Percentiles rank a stretch among this genome's conserved stretches.
phyloP scores from a whole-genome alignment of 1,140 invertebrate species.

The Magallana gigas region DNA sequence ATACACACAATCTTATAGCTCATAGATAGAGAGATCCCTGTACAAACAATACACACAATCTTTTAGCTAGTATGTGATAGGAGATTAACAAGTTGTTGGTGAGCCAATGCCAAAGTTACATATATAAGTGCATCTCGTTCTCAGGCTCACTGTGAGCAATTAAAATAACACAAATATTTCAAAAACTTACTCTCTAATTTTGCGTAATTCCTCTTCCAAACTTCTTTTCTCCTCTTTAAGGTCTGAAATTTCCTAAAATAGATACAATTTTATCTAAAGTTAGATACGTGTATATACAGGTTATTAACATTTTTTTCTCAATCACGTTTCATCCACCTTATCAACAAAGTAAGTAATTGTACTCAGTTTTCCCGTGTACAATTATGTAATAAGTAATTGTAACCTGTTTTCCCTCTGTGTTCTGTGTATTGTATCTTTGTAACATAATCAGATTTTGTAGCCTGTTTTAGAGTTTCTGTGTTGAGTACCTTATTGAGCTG shows the following conservation, averaged over 20 bases:
- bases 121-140: too few relatives aligned
- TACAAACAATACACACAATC: conserved; percentile 43
- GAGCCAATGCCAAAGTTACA: too few relatives aligned
- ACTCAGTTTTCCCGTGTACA: too few relatives aligned
- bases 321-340: too few relatives aligned
- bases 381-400: too few relatives aligned
- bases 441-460: too few relatives aligned
- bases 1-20: conserved; percentile 82
- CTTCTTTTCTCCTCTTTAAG: conserved; percentile 86
- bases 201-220: conserved; percentile 90
- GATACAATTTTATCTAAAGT: not conserved
- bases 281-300: not conserved
- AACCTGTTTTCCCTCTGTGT: too few relatives aligned
- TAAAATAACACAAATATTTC: not conserved
- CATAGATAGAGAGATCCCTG: conserved; percentile 82
- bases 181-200: conserved; percentile 84
- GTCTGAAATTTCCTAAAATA: conserved; percentile 84
- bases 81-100: too few relatives aligned
- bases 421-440: too few relatives aligned
- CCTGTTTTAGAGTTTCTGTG: too few relatives aligned
- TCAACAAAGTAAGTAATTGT: too few relatives aligned
- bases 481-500: conserved; percentile 80
- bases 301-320: not conserved
- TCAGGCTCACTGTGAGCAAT: too few relatives aligned
- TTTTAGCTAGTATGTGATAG: conserved; percentile 80